Base-by-base conservation (phyloP, 2,113 vertebrate species). In the Accipiter cooperii region DNA sequence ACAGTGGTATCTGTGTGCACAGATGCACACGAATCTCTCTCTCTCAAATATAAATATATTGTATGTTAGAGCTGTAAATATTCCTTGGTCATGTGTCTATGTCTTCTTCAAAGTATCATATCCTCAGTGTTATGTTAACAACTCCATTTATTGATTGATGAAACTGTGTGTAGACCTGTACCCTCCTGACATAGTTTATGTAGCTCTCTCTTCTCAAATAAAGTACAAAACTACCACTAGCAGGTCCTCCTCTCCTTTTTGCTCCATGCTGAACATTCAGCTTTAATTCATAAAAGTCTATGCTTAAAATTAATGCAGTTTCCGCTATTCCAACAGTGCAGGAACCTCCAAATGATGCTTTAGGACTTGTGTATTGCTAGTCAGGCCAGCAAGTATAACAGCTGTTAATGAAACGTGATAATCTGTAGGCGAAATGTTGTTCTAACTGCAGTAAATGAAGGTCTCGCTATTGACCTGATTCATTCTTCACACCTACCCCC, bases 181-280 rank as follows among this genome's bases (percentile, higher is more conserved):
- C 97, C 96, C 83, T 98, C 88, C 98, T 97, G 97, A 98, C 98
- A 98, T 98, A 98, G 98, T 98, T 98, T 98, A 97, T 98, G 98
- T 98, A 98, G 98, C 96, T 71, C 97, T 98, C 97, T 98, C 97
- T 98, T 98, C 98, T 98, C 98, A 98, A 98, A 98, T 98, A 98
- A 98, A 98, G 95, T 96, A 90, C 94, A 98, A 98, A 98, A 98
- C 91, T 94, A 95, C 85, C 80, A 84, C 82, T 68, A 54, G 25
- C 44, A 94, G n/a, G 90, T 79, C 44, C 42, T 79, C 36, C 22
- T 89, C 47, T 74, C 75, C 18, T 54, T 86, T 93, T 81, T 87
- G 40, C 57, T 87, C 46, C 4, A 1, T 49, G 49, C 21, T 80
- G 33, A 70, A 46, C 20, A 24, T 38, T 84, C 49, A 76, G 21